Evolutionary conservation across 1,140 invertebrate genomes (phyloP).

Genomic region (Littorina saxatilis): DNA sequence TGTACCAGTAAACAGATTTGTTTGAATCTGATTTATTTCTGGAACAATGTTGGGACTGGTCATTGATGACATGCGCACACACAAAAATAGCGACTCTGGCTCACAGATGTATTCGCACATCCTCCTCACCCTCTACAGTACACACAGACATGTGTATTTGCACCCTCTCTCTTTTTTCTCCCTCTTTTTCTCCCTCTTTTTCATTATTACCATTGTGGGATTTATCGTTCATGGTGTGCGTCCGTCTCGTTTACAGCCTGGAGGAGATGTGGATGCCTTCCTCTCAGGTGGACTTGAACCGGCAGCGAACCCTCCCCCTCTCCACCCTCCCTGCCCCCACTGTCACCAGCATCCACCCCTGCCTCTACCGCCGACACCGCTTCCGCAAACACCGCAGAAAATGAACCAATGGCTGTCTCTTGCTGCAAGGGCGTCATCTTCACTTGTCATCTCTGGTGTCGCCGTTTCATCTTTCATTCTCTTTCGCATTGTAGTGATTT

Average conservation of each 20-base stretch:
- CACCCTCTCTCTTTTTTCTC: no score
- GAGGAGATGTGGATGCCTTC: constrained; percentile 63
- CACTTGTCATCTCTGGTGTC: not conserved
- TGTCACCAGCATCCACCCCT: constrained; percentile 45
- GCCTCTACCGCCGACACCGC: constrained; percentile 49
- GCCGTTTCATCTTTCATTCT: not conserved
- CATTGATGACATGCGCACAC: no score
- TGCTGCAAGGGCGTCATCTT: not conserved
- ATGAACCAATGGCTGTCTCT: not conserved
- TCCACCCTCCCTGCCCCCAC: constrained; percentile 59
- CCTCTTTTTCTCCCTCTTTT: no score
- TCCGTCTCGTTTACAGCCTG: constrained; percentile 48
- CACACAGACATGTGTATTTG: no score
- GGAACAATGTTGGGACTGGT: no score
- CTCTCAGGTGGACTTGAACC: constrained; percentile 57
- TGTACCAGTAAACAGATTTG: no score
- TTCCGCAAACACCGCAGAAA: constrained; percentile 53
- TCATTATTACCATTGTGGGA: no score
- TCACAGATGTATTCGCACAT: no score
- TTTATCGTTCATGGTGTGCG: no score
- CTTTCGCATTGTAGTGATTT: not conserved
- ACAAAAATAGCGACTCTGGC: no score
- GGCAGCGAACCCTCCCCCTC: constrained; percentile 63
- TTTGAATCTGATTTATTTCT: no score
- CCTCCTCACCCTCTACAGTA: no score